These are phyloP conservation scores for Aptenodytes forsteri DNA, from an alignment of 2,113 vertebrate species.

Conservation along the genomic window DNA sequence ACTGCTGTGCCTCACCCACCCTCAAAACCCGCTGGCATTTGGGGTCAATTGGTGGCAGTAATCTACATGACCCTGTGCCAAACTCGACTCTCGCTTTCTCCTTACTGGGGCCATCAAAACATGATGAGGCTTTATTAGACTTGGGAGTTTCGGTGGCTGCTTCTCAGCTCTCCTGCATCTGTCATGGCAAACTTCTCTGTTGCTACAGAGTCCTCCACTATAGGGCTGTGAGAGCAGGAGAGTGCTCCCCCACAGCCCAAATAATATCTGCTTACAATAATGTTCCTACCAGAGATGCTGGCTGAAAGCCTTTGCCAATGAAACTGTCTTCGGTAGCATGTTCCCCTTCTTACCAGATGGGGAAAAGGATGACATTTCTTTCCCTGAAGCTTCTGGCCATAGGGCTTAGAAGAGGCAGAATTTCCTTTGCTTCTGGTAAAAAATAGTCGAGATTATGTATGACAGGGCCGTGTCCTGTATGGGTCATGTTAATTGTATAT, in stretches of 20 bases:
- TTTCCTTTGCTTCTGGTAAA: background rate
- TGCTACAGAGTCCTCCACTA: background rate
- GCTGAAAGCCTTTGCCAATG: background rate
- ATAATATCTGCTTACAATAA: background rate
- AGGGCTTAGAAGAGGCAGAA: background rate
- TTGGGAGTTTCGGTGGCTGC: background rate
- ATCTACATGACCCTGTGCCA: no score
- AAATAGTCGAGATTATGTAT: background rate
- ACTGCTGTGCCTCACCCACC: background rate
- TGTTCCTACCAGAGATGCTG: background rate
- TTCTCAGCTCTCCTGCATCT: background rate
- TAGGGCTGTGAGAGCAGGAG: background rate
- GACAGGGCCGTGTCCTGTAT: background rate
- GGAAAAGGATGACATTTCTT: background rate
- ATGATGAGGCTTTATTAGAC: background rate
- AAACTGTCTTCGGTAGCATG: background rate
- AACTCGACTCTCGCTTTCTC: rapidly evolving
- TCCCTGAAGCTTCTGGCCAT: background rate
- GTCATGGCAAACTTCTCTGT: background rate
- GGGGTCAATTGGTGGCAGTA: background rate
- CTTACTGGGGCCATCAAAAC: background rate
- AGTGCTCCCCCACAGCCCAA: background rate
- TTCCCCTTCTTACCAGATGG: background rate
- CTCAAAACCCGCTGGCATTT: background rate
- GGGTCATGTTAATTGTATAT: background rate